phyloP scores from a whole-genome alignment of 2,797 vertebrate genomes.

The Odontamblyopus rebecca region DNA sequence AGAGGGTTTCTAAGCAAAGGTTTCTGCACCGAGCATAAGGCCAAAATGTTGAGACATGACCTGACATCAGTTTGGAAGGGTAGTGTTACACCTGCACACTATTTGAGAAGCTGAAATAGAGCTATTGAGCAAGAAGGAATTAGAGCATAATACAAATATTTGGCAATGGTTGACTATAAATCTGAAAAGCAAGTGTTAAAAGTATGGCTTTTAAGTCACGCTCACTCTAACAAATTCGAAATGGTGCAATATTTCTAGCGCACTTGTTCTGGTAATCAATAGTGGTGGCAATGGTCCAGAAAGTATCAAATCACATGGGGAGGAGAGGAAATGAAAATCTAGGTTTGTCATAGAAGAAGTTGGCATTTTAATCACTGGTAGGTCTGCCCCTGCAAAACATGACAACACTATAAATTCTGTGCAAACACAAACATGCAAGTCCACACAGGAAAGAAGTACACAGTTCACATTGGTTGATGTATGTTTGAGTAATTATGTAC shows the following conservation, averaged over 20 bases:
- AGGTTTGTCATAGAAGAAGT: constrained; percentile 12
- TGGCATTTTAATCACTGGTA: constrained; percentile 15
- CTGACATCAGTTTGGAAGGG: constrained; percentile 34
- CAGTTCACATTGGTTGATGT: not conserved
- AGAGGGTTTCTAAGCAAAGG: constrained; percentile 23
- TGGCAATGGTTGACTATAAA: constrained; percentile 13
- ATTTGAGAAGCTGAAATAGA: constrained; percentile 17
- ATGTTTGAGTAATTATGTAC: too few species aligned
- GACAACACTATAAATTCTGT: constrained; percentile 32
- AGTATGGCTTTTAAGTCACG: not conserved
- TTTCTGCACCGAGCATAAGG: constrained; percentile 22
- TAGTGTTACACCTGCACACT: constrained; percentile 46
- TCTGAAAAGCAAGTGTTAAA: not conserved
- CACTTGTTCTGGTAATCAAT: not conserved
- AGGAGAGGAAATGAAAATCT: constrained; percentile 14
- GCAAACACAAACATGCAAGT: constrained; percentile 22
- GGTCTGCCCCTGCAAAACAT: constrained; percentile 17
- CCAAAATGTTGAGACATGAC: constrained; percentile 54
- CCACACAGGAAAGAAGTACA: constrained; percentile 9
- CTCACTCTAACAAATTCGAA: not conserved
- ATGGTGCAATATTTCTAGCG: not conserved
- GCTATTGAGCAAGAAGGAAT: constrained; percentile 23
- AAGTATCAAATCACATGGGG: not conserved
- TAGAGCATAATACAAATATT: constrained; percentile 17
- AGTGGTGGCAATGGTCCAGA: not conserved